A percentile compares a stretch with the other conserved stretches of the same genome.
Conservation (phyloP, 1,140 invertebrate genomes). For the Dendroctonus valens region DNA sequence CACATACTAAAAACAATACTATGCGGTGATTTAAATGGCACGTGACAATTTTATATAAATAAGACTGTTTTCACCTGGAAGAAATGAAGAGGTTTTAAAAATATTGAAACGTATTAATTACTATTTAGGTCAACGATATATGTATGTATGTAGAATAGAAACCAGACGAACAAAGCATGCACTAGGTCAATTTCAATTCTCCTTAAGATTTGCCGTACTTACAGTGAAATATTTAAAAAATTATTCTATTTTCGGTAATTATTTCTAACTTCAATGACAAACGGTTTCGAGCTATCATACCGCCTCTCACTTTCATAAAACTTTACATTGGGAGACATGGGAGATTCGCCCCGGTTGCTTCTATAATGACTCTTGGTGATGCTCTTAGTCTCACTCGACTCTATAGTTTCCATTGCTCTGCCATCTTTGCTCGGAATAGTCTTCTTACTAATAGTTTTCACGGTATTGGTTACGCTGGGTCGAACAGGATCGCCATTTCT, state of each 20-base stretch:
- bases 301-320: constrained; percentile 54
- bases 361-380: constrained; percentile 64
- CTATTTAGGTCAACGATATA: no score
- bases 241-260: neutral
- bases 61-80: no score
- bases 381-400: constrained; percentile 67
- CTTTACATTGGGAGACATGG: constrained; percentile 46
- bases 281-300: constrained; percentile 47
- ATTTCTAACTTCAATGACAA: constrained; percentile 54
- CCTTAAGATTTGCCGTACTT: no score
- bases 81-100: no score
- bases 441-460: constrained; percentile 65
- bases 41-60: no score
- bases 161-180: no score
- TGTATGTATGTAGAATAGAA: no score
- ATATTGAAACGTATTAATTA: no score
- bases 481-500: constrained; percentile 62
- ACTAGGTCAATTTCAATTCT: no score
- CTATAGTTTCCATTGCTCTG: constrained; percentile 59
- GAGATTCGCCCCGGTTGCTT: constrained; percentile 41
- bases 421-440: constrained; percentile 63
- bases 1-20: no score
- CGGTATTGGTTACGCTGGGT: constrained; percentile 65
- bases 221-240: no score
- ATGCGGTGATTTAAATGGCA: no score